phyloP scores from a whole-genome alignment of 2,888 invertebrate species.

The Polyploca ridens region DNA sequence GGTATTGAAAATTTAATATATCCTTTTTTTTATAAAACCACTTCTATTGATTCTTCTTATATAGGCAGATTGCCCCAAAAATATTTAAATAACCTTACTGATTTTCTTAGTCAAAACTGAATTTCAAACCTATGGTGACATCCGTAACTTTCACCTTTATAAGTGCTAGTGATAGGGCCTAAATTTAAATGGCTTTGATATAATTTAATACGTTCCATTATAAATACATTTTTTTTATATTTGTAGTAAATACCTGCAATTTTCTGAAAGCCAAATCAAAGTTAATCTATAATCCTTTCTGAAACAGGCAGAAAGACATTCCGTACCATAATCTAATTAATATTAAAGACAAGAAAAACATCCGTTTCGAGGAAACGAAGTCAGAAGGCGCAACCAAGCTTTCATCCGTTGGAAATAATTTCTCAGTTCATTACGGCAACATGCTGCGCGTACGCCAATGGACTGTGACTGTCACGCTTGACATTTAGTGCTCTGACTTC shows the following conservation, averaged over 20 bases:
- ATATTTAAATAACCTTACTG: no score
- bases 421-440: constrained; percentile 55
- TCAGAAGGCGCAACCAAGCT: constrained; percentile 33
- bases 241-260: no score
- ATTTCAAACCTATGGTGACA: no score
- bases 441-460: constrained; percentile 46
- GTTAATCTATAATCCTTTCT: no score
- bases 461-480: constrained; percentile 41
- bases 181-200: no score
- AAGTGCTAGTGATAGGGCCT: no score
- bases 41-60: not conserved
- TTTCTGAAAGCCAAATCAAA: no score
- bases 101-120: no score
- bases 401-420: constrained; percentile 50
- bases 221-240: no score
- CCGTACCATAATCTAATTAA: constrained; percentile 14
- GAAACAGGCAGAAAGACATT: not conserved
- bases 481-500: constrained; percentile 22
- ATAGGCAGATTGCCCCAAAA: not conserved
- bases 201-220: no score
- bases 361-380: constrained; percentile 38
- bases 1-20: no score
- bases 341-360: constrained; percentile 36
- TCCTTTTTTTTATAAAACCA: not conserved
- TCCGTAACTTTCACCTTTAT: no score